Conservation (phyloP, 2,113 vertebrate genomes). For the Lepisosteus osseus region DNA sequence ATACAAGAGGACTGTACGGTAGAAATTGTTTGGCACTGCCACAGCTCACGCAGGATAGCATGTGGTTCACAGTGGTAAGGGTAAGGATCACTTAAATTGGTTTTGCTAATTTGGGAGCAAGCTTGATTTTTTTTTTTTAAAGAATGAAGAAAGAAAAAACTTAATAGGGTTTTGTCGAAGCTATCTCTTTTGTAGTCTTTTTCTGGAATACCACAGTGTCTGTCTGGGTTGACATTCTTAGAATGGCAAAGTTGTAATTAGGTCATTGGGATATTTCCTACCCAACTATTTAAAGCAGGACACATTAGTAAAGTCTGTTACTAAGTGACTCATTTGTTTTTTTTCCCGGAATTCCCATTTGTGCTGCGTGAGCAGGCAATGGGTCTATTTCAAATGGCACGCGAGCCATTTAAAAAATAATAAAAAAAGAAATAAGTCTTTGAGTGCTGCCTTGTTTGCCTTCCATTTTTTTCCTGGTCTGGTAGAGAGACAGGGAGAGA, state of each 20-base stretch:
- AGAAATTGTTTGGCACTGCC: too few relatives aligned
- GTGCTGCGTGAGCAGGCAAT: constrained; percentile 50
- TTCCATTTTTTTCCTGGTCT: constrained; percentile 23
- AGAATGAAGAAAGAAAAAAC: not conserved
- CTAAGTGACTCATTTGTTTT: constrained; percentile 55
- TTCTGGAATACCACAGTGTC: constrained; percentile 54
- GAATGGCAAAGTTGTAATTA: constrained; percentile 63
- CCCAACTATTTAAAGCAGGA: constrained; percentile 57
- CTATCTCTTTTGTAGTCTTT: constrained; percentile 22
- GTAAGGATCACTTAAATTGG: not conserved
- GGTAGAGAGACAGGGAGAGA: too few relatives aligned
- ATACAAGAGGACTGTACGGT: too few relatives aligned
- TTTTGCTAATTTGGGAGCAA: too few relatives aligned
- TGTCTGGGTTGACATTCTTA: constrained; percentile 48
- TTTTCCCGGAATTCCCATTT: constrained; percentile 63
- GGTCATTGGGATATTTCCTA: constrained; percentile 69
- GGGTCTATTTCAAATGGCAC: constrained; percentile 45
- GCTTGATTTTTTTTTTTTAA: too few relatives aligned
- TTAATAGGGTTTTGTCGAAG: constrained; percentile 11
- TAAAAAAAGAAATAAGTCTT: constrained; percentile 43
- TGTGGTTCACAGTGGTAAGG: not conserved
- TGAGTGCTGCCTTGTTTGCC: constrained; percentile 24
- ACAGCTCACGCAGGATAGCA: not conserved
- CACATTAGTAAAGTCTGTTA: constrained; percentile 62
- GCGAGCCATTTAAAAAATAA: constrained; percentile 36